phyloP scores from a whole-genome alignment of 1,140 invertebrate genomes.

The Philotrypesis tridentata region DNA sequence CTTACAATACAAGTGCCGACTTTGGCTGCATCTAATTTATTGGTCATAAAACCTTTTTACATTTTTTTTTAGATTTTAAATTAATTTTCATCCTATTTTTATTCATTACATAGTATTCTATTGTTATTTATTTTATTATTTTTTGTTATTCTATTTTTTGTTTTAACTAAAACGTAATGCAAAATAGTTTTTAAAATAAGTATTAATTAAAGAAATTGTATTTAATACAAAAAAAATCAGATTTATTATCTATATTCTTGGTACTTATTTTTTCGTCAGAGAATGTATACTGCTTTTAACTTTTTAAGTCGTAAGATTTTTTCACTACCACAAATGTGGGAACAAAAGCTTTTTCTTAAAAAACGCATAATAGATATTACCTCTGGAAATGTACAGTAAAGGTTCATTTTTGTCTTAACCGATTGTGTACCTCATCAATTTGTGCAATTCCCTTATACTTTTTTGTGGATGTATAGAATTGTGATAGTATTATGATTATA shows the following conservation, averaged over 20 bases:
- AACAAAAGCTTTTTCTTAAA: not conserved
- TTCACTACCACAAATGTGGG: slow-evolving; percentile 1
- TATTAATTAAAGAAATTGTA: not conserved
- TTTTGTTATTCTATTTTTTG: too few relatives aligned
- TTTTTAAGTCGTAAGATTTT: slow-evolving; percentile 21
- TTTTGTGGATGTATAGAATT: slow-evolving; percentile 4
- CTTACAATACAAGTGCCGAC: not conserved
- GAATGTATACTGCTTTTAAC: not conserved
- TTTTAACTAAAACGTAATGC: too few relatives aligned
- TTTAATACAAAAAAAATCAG: not conserved
- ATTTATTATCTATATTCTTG: not conserved
- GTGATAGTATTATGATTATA: slow-evolving; percentile 2
- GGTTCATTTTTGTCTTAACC: not conserved
- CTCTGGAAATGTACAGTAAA: slow-evolving; percentile 13
- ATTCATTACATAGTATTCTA: too few relatives aligned
- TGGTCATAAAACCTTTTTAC: not conserved
- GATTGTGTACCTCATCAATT: not conserved
- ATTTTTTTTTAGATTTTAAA: too few relatives aligned
- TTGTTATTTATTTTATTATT: too few relatives aligned
- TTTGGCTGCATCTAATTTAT: not conserved
- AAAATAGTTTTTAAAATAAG: too few relatives aligned
- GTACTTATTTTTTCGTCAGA: slow-evolving; percentile 6
- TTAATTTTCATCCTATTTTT: too few relatives aligned
- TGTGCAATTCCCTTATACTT: slow-evolving; percentile 2
- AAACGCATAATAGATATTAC: slow-evolving; percentile 19